Conservation (phyloP, 1,140 invertebrate species). For the Zaprionus ghesquierei region DNA sequence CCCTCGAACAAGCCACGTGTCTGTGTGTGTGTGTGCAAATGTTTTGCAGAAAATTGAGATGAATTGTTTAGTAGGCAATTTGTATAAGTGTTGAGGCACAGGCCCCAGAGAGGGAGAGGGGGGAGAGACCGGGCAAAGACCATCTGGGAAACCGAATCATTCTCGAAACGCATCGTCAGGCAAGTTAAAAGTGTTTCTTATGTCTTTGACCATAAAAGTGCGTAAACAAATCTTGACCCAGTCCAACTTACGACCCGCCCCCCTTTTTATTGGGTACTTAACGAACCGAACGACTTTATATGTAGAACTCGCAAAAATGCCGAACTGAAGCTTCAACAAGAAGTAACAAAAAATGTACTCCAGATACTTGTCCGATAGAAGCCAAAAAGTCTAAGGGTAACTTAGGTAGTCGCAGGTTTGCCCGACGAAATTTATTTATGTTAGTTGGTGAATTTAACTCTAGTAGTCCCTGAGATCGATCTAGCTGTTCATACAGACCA, state of each 20-base stretch:
- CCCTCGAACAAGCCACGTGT: neutral
- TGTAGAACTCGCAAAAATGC: neutral
- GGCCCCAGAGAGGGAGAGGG: neutral
- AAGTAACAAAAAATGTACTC: neutral
- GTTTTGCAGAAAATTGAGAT: conserved; percentile 52
- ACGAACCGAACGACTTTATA: neutral
- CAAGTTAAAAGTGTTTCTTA: conserved; percentile 39
- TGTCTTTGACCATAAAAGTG: conserved; percentile 31
- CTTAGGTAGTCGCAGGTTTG: neutral
- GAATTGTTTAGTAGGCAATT: conserved; percentile 72
- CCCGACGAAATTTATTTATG: too few species aligned
- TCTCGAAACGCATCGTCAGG: neutral
- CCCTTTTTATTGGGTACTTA: conserved; percentile 18
- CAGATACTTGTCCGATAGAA: too few species aligned
- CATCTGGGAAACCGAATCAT: neutral
- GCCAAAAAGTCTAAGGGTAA: too few species aligned
- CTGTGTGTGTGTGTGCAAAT: conserved; percentile 10
- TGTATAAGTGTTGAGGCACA: conserved; percentile 52
- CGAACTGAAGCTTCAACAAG: neutral
- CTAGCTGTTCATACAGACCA: too few species aligned
- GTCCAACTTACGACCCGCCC: neutral
- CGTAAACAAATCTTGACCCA: conserved; percentile 40
- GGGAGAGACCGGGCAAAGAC: neutral
- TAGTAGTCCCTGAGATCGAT: too few species aligned
- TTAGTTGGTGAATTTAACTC: too few species aligned